Evolutionary conservation across 2,888 invertebrate genomes (phyloP), one percentile per base, ranked within the genome.

Genomic region (Trichogramma dendrolimi): DNA sequence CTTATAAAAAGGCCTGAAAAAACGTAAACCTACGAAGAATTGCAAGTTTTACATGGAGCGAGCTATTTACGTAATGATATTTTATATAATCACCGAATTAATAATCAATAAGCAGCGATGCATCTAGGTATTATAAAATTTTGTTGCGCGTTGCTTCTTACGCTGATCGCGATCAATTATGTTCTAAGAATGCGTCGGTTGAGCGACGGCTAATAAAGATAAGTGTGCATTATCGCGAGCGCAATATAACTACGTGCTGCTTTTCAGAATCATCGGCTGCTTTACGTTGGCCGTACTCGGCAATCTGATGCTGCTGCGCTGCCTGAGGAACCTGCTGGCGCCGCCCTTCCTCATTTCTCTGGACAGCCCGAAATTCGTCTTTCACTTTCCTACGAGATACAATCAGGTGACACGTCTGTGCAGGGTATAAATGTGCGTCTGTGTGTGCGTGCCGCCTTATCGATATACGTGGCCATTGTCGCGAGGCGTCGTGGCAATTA

Each of bases 371-470:
- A 81, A 81, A 47, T 78, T 81, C 50, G 84, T 84, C 3, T 88
- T 87, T 70, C 75, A 81, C 53, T 86, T 86, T 72, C 80, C 84
- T 6, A 87, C 86, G 1, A 81, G 85, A 69, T 87, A 72, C 58
- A 71, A 68, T 38, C 43, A 60, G 69, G 77, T 76, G 27, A 27
- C 27, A 2, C 2, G 14, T 14, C 14, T 14, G 14, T 14, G 14
- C 14, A 14, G 14, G 14, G n/a, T n/a, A 39, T 14, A 14, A 14
- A 14, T 14, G 14, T 2, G 14, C 2, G 14, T 52, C 8, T 52
- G 4, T 48, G 48, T 7, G 5, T 5, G n/a, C 5, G 14, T 11
- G 14, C 7, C 11, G 11, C 27, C 27, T 27, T 38, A 50, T 27
- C 27, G 7, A 53, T 7, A 14, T 53, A n/a, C 27, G 44, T 43